Evolutionary conservation across 2,888 invertebrate genomes (phyloP).

Genomic region (Charanyca ferruginea): DNA sequence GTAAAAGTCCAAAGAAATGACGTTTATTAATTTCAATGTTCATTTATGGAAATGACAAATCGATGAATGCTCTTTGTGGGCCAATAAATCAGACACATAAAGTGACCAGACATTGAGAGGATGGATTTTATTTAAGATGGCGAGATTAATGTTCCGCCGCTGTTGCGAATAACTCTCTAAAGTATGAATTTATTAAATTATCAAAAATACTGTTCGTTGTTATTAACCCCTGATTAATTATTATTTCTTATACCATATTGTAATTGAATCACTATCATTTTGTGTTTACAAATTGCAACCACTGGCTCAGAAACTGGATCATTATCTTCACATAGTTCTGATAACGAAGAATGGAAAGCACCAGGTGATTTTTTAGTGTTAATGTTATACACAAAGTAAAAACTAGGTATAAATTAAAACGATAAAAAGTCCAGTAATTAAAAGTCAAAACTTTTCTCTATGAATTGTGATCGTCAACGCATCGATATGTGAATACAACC

Average conservation of each 20-base stretch:
- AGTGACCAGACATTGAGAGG: neutral
- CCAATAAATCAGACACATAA: neutral
- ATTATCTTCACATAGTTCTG: constrained; percentile 8
- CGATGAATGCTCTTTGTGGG: neutral
- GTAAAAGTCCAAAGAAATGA: constrained; percentile 22
- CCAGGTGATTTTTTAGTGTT: constrained; percentile 27
- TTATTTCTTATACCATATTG: neutral
- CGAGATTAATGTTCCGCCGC: neutral
- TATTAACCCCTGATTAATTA: neutral
- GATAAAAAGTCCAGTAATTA: too few relatives aligned
- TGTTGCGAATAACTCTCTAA: neutral
- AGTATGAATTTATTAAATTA: too few relatives aligned
- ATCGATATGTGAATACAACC: constrained; percentile 47
- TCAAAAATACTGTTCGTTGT: too few relatives aligned
- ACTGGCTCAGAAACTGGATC: neutral
- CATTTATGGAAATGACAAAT: constrained; percentile 11
- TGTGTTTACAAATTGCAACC: constrained; percentile 38
- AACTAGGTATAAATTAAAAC: constrained; percentile 23
- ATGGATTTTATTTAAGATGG: neutral
- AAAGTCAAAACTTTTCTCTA: constrained; percentile 54
- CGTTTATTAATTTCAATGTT: constrained; percentile 15
- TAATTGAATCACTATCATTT: neutral
- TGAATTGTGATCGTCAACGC: constrained; percentile 49
- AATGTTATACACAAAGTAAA: constrained; percentile 42
- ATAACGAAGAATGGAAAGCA: constrained; percentile 23